phyloP scores from a whole-genome alignment of 2,113 vertebrate species.

The Glaucidium brasilianum region DNA sequence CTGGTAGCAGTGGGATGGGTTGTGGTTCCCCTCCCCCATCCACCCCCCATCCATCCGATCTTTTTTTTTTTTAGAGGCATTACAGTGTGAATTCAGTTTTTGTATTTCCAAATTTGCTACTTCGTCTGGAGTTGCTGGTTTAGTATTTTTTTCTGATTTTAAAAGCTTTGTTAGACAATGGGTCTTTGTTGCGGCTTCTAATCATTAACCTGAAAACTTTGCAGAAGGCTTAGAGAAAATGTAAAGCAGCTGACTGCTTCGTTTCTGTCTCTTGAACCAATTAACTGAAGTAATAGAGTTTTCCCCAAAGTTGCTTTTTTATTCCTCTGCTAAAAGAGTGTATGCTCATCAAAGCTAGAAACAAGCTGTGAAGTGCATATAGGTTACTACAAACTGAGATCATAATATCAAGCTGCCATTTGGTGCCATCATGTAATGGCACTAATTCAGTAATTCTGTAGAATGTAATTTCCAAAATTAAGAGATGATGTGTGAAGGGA shows the following conservation, averaged over 20 bases:
- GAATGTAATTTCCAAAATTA: neutral
- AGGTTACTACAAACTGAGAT: neutral
- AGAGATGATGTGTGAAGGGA: neutral
- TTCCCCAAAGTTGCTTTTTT: neutral
- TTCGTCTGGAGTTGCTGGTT: neutral
- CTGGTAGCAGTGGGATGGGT: no score
- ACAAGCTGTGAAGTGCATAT: neutral
- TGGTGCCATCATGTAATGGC: neutral
- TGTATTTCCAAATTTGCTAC: neutral
- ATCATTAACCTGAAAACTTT: constrained; percentile 44
- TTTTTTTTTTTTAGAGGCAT: neutral
- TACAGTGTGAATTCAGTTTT: neutral
- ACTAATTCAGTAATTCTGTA: neutral
- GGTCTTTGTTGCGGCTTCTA: neutral
- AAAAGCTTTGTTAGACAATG: constrained; percentile 12
- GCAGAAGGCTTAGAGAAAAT: constrained; percentile 17
- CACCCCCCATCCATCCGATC: neutral
- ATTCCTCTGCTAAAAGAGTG: neutral
- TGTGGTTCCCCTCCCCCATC: no score
- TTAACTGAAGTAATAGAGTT: constrained; percentile 36
- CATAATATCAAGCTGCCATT: neutral
- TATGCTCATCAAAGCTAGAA: neutral
- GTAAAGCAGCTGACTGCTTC: constrained; percentile 26
- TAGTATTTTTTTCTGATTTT: neutral
- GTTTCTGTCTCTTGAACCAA: constrained; percentile 35